These are phyloP conservation scores for Cosmia pyralina DNA, from an alignment of 2,888 invertebrate genomes.

Conservation along the genomic window DNA sequence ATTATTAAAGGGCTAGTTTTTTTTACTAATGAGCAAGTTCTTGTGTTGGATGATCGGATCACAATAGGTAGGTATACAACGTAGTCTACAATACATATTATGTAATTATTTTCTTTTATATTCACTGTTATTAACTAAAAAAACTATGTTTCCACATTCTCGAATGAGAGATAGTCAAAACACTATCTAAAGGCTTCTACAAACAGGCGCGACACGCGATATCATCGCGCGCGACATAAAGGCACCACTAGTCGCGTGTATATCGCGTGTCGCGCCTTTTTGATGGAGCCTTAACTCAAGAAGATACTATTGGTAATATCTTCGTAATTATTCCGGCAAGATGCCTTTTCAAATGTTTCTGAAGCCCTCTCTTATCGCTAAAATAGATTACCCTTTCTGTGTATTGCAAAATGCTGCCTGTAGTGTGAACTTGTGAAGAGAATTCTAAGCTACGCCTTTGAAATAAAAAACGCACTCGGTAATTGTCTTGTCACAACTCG, in stretches of 20 bases:
- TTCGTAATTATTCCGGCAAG: background rate
- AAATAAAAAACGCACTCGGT: background rate
- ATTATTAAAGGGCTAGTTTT: slow-evolving; percentile 39
- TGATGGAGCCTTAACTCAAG: no score
- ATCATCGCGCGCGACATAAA: no score
- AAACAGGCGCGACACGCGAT: no score
- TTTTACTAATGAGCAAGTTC: slow-evolving; percentile 5
- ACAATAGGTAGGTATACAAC: background rate
- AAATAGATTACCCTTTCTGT: no score
- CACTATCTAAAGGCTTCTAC: no score
- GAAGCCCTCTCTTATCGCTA: background rate
- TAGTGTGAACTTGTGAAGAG: no score
- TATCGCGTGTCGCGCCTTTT: no score
- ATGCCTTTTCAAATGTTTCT: background rate
- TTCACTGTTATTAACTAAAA: background rate
- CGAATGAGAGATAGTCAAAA: background rate
- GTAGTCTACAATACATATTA: background rate
- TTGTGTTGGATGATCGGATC: background rate
- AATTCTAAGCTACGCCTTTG: background rate
- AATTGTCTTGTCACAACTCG: background rate
- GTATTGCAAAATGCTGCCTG: background rate
- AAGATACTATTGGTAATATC: background rate
- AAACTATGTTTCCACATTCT: background rate
- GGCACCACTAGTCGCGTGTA: no score
- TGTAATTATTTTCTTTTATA: background rate